Percentiles rank a stretch among this genome's conserved stretches.
phyloP scores from a whole-genome alignment of 1,140 invertebrate genomes.

The Anagrus nilaparvatae region DNA sequence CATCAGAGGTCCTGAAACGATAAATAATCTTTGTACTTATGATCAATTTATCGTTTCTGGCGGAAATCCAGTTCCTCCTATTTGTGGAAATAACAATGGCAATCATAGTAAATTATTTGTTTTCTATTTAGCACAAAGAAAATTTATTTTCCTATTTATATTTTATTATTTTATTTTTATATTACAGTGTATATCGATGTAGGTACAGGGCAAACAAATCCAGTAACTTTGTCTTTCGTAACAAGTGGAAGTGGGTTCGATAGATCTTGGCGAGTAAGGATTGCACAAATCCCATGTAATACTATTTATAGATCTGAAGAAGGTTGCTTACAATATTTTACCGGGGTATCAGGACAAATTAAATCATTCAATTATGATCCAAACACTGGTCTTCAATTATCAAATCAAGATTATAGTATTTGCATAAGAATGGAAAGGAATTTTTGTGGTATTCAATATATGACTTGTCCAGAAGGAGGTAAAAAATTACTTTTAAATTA shows the following conservation, averaged over 20 bases:
- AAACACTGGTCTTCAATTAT: slow-evolving; percentile 63
- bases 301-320: slow-evolving; percentile 70
- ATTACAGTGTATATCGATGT: slow-evolving; percentile 73
- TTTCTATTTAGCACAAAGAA: not conserved
- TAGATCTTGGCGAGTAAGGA: slow-evolving; percentile 70
- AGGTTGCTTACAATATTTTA: slow-evolving; percentile 75
- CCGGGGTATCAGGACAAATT: slow-evolving; percentile 67
- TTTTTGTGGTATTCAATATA: slow-evolving; percentile 80
- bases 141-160: not conserved
- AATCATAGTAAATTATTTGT: slow-evolving; percentile 63
- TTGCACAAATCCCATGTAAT: slow-evolving; percentile 67
- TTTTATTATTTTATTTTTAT: slow-evolving; percentile 1
- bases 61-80: slow-evolving; percentile 64
- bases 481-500: slow-evolving; percentile 3
- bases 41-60: slow-evolving; percentile 79
- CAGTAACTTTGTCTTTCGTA: slow-evolving; percentile 66
- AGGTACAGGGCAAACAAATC: slow-evolving; percentile 59
- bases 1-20: slow-evolving; percentile 57
- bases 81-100: slow-evolving; percentile 72
- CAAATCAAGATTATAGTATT: slow-evolving; percentile 81
- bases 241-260: slow-evolving; percentile 63
- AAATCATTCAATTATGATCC: slow-evolving; percentile 77
- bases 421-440: slow-evolving; percentile 77
- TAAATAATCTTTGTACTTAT: slow-evolving; percentile 68
- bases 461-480: slow-evolving; percentile 55